These are phyloP conservation scores for Drosophila leonis DNA, from an alignment of 2,888 invertebrate species.

Conservation along the genomic window DNA sequence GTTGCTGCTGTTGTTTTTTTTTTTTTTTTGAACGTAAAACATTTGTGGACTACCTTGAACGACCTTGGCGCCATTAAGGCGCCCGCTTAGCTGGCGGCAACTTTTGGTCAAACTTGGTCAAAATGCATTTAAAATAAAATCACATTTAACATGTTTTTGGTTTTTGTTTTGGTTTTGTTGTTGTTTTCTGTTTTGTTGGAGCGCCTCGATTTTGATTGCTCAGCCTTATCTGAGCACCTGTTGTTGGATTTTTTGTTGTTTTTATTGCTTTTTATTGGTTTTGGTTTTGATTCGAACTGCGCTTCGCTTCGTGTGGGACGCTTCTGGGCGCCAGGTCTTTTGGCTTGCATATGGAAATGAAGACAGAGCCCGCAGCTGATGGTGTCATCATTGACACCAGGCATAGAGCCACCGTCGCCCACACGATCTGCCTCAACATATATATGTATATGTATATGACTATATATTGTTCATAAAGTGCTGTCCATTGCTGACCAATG, in stretches of 20 bases:
- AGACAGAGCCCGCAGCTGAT: slow-evolving; percentile 31
- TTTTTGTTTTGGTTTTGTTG: slow-evolving; percentile 12
- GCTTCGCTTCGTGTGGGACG: slow-evolving; percentile 35
- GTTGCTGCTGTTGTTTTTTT: neutral
- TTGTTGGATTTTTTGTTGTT: slow-evolving; percentile 6
- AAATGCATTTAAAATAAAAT: slow-evolving; percentile 67
- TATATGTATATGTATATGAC: neutral
- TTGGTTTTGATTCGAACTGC: slow-evolving; percentile 25
- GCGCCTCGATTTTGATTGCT: slow-evolving; percentile 40
- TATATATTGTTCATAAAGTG: slow-evolving; percentile 1
- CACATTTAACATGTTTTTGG: slow-evolving; percentile 48
- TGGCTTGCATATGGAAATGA: slow-evolving; percentile 38
- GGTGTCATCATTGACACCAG: slow-evolving; percentile 77
- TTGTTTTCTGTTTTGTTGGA: slow-evolving; percentile 14
- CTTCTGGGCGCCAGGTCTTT: slow-evolving; percentile 23
- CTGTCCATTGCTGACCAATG: slow-evolving; percentile 15
- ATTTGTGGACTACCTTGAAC: slow-evolving; percentile 77
- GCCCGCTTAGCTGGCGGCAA: slow-evolving; percentile 52
- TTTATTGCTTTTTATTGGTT: slow-evolving; percentile 10
- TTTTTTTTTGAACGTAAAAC: slow-evolving; percentile 41
- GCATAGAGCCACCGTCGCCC: slow-evolving; percentile 27
- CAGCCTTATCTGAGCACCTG: slow-evolving; percentile 52
- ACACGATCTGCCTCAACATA: slow-evolving; percentile 13
- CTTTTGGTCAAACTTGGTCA: slow-evolving; percentile 70
- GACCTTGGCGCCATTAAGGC: slow-evolving; percentile 73